Evolutionary conservation across 1,140 invertebrate species (phyloP).

Genomic region (Whitmania pigra): DNA sequence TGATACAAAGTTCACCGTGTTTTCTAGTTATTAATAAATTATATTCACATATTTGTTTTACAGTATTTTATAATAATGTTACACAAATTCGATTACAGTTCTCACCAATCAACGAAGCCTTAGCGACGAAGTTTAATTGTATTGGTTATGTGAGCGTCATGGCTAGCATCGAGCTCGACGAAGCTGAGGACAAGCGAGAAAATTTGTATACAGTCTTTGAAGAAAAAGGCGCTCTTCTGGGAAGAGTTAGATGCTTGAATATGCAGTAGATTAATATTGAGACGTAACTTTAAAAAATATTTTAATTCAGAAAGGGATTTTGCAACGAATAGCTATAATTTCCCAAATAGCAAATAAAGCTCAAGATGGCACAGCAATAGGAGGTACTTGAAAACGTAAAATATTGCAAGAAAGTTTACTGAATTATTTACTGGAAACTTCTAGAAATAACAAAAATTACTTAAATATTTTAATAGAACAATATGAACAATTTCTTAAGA

Average conservation of each 20-base stretch:
- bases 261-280: neutral
- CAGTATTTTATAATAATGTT: too few species aligned
- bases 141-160: too few species aligned
- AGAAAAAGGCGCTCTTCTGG: neutral
- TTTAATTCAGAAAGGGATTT: slow-evolving; percentile 4
- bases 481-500: slow-evolving; percentile 1
- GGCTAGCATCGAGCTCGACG: neutral
- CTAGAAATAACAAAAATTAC: neutral
- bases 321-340: neutral
- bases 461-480: neutral
- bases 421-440: too few species aligned
- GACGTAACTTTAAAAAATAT: neutral
- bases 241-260: neutral
- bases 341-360: neutral
- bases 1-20: too few species aligned
- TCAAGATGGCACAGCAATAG: neutral
- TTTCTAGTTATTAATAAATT: too few species aligned
- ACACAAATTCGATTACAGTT: too few species aligned
- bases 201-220: slow-evolving; percentile 9
- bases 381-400: neutral
- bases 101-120: too few species aligned
- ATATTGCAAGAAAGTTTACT: neutral
- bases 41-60: too few species aligned
- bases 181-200: slow-evolving; percentile 4
- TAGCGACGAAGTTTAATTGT: too few species aligned